Conservation (phyloP, 2,113 vertebrate genomes). For the Cinclus mexicanus region DNA sequence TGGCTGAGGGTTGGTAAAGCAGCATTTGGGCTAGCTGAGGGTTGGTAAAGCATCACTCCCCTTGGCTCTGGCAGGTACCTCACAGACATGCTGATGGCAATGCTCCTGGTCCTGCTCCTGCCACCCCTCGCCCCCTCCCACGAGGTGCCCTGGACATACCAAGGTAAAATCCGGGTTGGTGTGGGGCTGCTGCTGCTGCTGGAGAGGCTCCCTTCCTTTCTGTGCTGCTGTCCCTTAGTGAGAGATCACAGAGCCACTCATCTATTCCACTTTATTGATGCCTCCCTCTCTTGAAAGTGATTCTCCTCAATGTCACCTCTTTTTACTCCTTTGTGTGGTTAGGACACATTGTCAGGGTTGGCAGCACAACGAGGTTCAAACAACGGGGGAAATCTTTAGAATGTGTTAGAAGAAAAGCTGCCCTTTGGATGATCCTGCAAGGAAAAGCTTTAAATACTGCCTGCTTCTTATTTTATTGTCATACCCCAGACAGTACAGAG, state of each 20-base stretch:
- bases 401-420: slow-evolving; percentile 27
- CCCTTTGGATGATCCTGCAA: slow-evolving; percentile 24
- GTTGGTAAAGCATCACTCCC: too few species aligned
- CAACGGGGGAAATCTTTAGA: background rate
- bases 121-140: background rate
- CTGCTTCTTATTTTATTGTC: background rate
- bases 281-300: background rate
- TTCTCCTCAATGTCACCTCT: slow-evolving; percentile 8
- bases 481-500: background rate
- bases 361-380: background rate
- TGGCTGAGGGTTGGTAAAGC: too few species aligned
- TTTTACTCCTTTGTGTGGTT: background rate
- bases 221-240: background rate
- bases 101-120: slow-evolving; percentile 23
- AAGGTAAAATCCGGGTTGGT: slow-evolving; percentile 40
- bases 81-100: background rate
- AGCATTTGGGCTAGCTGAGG: too few species aligned
- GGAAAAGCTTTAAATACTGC: background rate
- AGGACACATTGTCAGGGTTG: background rate
- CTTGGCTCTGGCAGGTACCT: background rate
- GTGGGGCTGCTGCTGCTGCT: background rate
- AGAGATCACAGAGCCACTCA: background rate
- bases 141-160: slow-evolving; percentile 57
- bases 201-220: background rate
- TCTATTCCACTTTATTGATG: slow-evolving; percentile 27